Evolutionary conservation across 2,888 invertebrate genomes (phyloP).

Genomic region (Dasysyrphus albostriatus): DNA sequence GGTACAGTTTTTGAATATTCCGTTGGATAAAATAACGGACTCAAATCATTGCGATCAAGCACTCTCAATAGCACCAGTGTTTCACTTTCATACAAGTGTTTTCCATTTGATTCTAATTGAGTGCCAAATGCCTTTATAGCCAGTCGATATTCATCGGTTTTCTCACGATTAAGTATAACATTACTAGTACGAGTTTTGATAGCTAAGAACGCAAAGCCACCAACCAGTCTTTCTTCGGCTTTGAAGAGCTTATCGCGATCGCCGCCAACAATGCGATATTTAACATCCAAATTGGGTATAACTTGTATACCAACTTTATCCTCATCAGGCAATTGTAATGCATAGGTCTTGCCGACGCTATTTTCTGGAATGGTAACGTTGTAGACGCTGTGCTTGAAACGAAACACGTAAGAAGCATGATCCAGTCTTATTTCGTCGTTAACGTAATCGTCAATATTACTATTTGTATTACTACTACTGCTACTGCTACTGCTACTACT

Average conservation of each 20-base stretch:
- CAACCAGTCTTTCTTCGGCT: constrained; percentile 94
- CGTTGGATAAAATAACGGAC: constrained; percentile 95
- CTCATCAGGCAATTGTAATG: constrained; percentile 88
- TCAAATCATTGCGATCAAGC: constrained; percentile 94
- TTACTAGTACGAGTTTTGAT: constrained; percentile 95
- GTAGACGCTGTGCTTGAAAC: constrained; percentile 90
- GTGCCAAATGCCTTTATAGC: constrained; percentile 90
- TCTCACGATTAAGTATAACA: constrained; percentile 96
- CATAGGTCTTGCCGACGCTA: constrained; percentile 94
- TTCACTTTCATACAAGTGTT: constrained; percentile 88
- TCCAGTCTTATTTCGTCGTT: constrained; percentile 48
- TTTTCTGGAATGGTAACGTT: constrained; percentile 97
- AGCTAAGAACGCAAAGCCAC: constrained; percentile 97
- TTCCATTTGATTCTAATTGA: constrained; percentile 85
- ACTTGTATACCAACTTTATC: constrained; percentile 92
- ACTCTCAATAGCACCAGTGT: constrained; percentile 89
- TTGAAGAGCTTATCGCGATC: constrained; percentile 96
- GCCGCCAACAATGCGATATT: constrained; percentile 94
- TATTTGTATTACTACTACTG: neutral
- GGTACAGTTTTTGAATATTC: constrained; percentile 94
- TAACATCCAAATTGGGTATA: constrained; percentile 86
- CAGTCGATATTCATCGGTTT: constrained; percentile 92
- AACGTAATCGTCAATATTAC: constrained; percentile 21
- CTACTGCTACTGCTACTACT: constrained; percentile 13
- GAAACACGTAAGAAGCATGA: constrained; percentile 83